A percentile compares a stretch with the other conserved stretches of the same genome.
phyloP scores from a whole-genome alignment of 2,888 invertebrate species.

The Sarcophaga variegata region DNA sequence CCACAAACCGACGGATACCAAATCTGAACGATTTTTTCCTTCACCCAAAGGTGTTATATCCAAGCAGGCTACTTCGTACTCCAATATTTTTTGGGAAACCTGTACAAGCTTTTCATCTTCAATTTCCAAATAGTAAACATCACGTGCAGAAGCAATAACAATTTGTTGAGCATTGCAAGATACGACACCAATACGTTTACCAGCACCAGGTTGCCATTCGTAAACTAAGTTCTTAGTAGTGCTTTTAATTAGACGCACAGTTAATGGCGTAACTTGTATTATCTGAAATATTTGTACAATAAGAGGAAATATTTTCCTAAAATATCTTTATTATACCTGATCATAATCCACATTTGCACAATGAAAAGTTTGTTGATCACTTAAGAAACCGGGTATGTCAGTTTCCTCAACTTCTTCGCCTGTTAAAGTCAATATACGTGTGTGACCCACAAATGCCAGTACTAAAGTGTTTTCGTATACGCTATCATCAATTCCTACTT shows the following conservation, averaged over 20 bases:
- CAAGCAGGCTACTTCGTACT: conserved; percentile 97
- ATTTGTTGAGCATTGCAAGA: conserved; percentile 90
- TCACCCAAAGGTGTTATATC: conserved; percentile 92
- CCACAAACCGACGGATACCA: conserved; percentile 97
- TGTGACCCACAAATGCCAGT: conserved; percentile 98
- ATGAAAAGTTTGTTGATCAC: conserved; percentile 96
- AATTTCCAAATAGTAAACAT: conserved; percentile 91
- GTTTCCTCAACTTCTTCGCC: conserved; percentile 99
- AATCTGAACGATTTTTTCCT: conserved; percentile 85
- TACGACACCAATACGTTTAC: conserved; percentile 92
- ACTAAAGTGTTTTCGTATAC: conserved; percentile 93
- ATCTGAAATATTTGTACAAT: conserved; percentile 79
- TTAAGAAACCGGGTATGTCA: conserved; percentile 94
- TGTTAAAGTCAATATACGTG: conserved; percentile 92
- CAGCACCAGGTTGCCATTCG: conserved; percentile 88
- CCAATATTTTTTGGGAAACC: conserved; percentile 88
- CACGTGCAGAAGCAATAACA: conserved; percentile 93
- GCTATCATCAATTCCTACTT: conserved; percentile 85
- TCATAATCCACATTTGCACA: conserved; percentile 94
- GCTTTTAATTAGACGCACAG: conserved; percentile 88
- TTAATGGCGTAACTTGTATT: conserved; percentile 87
- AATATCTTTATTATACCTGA: conserved; percentile 83
- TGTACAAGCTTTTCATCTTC: conserved; percentile 85
- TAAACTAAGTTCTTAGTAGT: conserved; percentile 86
- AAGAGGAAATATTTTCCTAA: background rate